phyloP scores from a whole-genome alignment of 2,888 invertebrate genomes.

The Myopa testacea region DNA sequence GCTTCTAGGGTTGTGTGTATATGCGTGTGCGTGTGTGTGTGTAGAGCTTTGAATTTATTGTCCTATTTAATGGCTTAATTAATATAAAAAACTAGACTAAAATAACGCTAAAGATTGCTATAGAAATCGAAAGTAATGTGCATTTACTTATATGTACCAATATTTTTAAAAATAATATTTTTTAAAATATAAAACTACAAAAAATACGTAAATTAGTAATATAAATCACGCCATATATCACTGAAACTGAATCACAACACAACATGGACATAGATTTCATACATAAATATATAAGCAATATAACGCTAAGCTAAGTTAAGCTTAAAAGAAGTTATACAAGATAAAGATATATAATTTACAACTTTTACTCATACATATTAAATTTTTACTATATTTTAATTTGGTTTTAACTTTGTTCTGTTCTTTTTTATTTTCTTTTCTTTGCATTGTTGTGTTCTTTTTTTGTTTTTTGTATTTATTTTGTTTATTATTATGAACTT shows the following conservation, averaged over 20 bases:
- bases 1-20: slow-evolving; percentile 18
- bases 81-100: background rate
- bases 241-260: no score
- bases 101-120: background rate
- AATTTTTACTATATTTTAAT: background rate
- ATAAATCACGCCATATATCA: no score
- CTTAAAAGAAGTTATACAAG: background rate
- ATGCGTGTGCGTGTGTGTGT: slow-evolving; percentile 21
- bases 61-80: slow-evolving; percentile 13
- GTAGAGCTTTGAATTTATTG: slow-evolving; percentile 32
- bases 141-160: background rate
- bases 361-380: no score
- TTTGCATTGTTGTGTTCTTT: slow-evolving; percentile 13
- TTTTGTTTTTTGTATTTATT: background rate
- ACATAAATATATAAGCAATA: no score
- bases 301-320: no score
- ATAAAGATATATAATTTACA: background rate
- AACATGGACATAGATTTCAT: no score
- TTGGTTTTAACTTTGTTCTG: slow-evolving; percentile 24
- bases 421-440: slow-evolving; percentile 25
- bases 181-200: no score
- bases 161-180: no score
- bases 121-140: background rate
- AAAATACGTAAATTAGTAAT: no score
- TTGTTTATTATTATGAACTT: slow-evolving; percentile 9